A percentile compares a stretch with the other conserved stretches of the same genome.
Evolutionary conservation across 2,888 invertebrate species (phyloP).

Genomic region (Masnerella sp.): DNA sequence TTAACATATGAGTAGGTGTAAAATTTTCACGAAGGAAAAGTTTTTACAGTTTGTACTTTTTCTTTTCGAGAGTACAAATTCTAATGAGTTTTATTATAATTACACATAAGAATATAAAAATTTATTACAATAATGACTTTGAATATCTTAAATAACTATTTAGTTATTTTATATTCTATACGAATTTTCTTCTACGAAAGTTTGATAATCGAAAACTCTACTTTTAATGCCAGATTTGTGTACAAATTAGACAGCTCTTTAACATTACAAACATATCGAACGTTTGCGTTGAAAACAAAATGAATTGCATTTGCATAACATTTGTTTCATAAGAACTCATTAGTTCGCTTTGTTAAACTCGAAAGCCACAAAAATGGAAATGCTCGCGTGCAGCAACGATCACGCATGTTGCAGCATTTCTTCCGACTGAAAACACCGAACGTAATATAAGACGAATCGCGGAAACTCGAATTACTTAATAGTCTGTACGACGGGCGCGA

Average conservation of each 20-base stretch:
- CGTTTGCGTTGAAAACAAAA: slow-evolving; percentile 24
- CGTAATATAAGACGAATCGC: slow-evolving; percentile 43
- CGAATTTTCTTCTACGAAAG: no score
- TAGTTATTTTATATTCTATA: no score
- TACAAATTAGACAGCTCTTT: slow-evolving; percentile 14
- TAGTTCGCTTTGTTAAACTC: slow-evolving; percentile 45
- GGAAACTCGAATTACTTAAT: slow-evolving; percentile 47
- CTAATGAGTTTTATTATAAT: no score
- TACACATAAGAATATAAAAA: no score
- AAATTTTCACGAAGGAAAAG: no score
- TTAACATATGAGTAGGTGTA: no score
- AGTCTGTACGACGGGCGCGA: slow-evolving; percentile 35
- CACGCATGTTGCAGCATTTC: slow-evolving; percentile 35
- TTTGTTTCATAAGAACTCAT: slow-evolving; percentile 51
- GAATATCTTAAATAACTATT: no score
- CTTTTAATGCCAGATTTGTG: background rate
- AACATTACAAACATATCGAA: slow-evolving; percentile 29
- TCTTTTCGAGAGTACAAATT: no score
- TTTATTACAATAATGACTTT: no score
- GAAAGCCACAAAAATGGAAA: slow-evolving; percentile 49
- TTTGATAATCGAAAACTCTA: no score
- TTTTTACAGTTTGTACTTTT: no score
- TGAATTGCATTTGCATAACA: slow-evolving; percentile 40
- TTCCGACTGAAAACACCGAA: slow-evolving; percentile 35
- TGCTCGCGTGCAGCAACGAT: slow-evolving; percentile 37